These are phyloP conservation scores for Dynastes hyllus DNA, from an alignment of 2,888 invertebrate species.

Conservation along the genomic window DNA sequence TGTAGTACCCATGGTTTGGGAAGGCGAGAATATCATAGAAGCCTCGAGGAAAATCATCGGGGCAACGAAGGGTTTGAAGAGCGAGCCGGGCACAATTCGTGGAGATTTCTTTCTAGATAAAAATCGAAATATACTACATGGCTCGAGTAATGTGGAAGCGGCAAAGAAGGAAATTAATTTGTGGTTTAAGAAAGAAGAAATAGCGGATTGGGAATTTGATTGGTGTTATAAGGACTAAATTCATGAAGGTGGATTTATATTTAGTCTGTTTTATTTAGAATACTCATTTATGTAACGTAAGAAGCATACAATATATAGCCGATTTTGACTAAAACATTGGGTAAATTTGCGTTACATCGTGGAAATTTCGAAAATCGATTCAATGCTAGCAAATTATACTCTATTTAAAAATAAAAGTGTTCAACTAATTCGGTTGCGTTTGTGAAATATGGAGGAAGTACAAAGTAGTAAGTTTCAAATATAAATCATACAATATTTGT, in stretches of 20 bases:
- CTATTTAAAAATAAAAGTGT: too few relatives aligned
- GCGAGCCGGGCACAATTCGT: slow-evolving; percentile 93
- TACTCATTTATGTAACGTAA: too few relatives aligned
- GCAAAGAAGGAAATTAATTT: slow-evolving; percentile 93
- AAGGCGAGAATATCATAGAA: slow-evolving; percentile 92
- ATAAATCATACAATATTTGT: too few relatives aligned
- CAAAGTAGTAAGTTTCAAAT: too few relatives aligned
- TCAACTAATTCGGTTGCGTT: too few relatives aligned
- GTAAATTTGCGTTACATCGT: too few relatives aligned
- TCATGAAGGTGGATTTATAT: neutral
- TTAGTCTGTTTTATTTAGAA: neutral
- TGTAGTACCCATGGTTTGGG: slow-evolving; percentile 93
- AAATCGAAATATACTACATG: slow-evolving; percentile 95
- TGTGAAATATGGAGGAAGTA: too few relatives aligned
- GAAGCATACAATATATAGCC: too few relatives aligned
- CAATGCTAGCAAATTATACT: too few relatives aligned
- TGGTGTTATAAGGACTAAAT: neutral
- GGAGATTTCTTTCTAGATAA: slow-evolving; percentile 95
- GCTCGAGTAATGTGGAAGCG: slow-evolving; percentile 93
- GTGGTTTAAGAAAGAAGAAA: slow-evolving; percentile 90
- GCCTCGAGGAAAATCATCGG: slow-evolving; percentile 95
- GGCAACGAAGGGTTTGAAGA: slow-evolving; percentile 95
- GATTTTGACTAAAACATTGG: too few relatives aligned
- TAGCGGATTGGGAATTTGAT: slow-evolving; percentile 82
- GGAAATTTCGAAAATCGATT: too few relatives aligned